Evolutionary conservation across 2,113 vertebrate species (phyloP).

Genomic region (Xerus inauris): DNA sequence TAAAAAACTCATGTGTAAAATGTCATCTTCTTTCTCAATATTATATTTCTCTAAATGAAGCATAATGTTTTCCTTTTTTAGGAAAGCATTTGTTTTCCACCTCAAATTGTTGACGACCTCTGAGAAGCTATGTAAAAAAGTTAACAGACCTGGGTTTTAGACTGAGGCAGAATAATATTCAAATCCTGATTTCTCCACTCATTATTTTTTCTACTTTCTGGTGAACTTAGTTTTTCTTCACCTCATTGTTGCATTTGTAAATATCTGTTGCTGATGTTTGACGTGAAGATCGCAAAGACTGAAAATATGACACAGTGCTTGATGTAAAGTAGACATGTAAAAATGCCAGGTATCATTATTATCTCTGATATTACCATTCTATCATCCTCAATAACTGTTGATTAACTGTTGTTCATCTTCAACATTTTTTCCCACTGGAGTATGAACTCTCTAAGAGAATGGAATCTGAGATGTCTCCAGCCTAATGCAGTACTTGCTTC

Average conservation of each 20-base stretch:
- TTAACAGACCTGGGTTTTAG: neutral
- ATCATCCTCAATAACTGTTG: neutral
- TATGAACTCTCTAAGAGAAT: neutral
- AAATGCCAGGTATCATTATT: neutral
- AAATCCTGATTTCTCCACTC: neutral
- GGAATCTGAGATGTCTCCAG: neutral
- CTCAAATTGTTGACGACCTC: neutral
- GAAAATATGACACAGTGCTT: neutral
- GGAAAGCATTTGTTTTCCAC: neutral
- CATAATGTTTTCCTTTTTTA: neutral
- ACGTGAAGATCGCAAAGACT: neutral
- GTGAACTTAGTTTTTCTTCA: neutral
- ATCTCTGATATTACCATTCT: neutral
- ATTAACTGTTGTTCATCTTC: neutral
- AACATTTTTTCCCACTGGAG: neutral
- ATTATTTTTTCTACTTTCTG: neutral
- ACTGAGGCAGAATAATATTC: neutral
- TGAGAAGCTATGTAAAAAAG: neutral
- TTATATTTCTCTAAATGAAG: neutral
- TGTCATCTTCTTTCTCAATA: neutral
- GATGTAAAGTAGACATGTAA: neutral
- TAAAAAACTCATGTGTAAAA: neutral
- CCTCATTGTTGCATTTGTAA: neutral
- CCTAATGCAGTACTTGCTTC: neutral
- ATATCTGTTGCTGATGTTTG: neutral